phyloP scores from a whole-genome alignment of 1,140 invertebrate genomes.

The Eueides isabella region DNA sequence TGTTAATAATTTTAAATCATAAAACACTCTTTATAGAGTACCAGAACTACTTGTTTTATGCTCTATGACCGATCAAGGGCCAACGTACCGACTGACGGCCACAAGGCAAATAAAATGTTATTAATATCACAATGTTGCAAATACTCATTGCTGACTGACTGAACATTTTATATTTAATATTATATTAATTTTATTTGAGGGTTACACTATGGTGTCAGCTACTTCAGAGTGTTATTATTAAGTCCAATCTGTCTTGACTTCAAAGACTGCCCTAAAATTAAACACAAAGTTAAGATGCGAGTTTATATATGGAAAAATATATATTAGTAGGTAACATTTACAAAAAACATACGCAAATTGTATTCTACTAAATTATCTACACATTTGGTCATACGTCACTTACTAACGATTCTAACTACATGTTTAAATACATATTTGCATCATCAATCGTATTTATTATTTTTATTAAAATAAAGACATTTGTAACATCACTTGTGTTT shows the following conservation, averaged over 20 bases:
- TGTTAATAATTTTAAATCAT: neutral
- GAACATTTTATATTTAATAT: slow-evolving; percentile 32
- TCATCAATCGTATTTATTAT: too few species aligned
- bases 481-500: too few species aligned
- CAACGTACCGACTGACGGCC: slow-evolving; percentile 56
- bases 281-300: too few species aligned
- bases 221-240: too few species aligned
- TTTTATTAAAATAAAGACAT: too few species aligned
- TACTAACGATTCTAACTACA: too few species aligned
- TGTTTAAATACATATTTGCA: too few species aligned
- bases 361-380: too few species aligned
- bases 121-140: slow-evolving; percentile 61
- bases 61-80: slow-evolving; percentile 56
- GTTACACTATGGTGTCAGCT: too few species aligned
- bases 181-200: neutral
- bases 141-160: slow-evolving; percentile 42
- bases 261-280: too few species aligned
- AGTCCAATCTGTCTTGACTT: neutral
- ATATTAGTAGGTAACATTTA: neutral
- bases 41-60: slow-evolving; percentile 34
- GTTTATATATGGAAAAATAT: neutral
- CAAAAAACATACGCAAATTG: neutral
- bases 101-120: slow-evolving; percentile 69
- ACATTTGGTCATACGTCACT: too few species aligned
- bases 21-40: neutral